Conservation (phyloP, 2,888 invertebrate genomes). For the Tridacna crocea region DNA sequence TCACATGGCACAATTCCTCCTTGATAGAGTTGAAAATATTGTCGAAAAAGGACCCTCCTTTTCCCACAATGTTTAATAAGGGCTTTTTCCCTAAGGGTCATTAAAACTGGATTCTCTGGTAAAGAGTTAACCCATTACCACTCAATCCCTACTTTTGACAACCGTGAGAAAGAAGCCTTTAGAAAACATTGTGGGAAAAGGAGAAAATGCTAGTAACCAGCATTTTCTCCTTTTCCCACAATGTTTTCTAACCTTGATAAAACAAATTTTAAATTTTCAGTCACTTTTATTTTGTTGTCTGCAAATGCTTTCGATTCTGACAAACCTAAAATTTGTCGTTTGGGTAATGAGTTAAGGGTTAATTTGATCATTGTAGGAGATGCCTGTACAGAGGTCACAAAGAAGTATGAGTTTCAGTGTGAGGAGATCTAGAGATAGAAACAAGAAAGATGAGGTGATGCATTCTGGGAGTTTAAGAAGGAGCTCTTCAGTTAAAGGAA, state of each 20-base stretch:
- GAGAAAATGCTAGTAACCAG: not conserved
- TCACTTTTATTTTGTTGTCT: no score
- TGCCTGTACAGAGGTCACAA: constrained; percentile 29
- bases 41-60: no score
- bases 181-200: not conserved
- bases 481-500: constrained; percentile 69
- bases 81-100: no score
- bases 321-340: no score
- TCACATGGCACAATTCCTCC: no score
- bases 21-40: no score
- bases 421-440: constrained; percentile 55
- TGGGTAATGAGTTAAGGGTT: not conserved
- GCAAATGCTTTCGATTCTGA: no score
- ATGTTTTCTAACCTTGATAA: not conserved
- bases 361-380: not conserved
- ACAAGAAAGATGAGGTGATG: constrained; percentile 43
- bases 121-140: no score
- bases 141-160: no score
- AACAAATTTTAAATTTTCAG: no score
- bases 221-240: not conserved
- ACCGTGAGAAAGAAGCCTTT: not conserved
- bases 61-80: no score
- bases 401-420: constrained; percentile 64
- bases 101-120: no score
- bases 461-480: constrained; percentile 64